Percentiles rank a stretch among this genome's conserved stretches.
phyloP scores from a whole-genome alignment of 2,888 invertebrate species.

The Cerastoderma edule region DNA sequence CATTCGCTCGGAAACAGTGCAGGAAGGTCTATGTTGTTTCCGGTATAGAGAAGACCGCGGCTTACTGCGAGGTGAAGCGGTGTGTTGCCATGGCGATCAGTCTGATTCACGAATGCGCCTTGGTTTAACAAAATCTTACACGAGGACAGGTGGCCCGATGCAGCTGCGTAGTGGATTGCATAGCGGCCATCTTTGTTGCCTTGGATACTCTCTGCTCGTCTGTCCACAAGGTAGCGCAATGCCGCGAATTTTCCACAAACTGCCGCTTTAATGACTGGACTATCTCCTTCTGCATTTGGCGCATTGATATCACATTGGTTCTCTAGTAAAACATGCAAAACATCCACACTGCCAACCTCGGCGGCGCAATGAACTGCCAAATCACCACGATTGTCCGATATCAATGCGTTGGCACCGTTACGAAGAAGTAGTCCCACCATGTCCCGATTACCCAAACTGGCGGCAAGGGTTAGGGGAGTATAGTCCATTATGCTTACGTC shows the following conservation, averaged over 20 bases:
- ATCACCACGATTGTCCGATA: constrained; percentile 30
- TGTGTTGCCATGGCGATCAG: constrained; percentile 29
- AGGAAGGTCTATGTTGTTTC: constrained; percentile 11
- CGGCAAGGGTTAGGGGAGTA: constrained; percentile 39
- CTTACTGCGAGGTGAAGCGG: constrained; percentile 32
- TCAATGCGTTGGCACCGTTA: constrained; percentile 25
- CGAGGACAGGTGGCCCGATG: constrained; percentile 1
- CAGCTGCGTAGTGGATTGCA: constrained; percentile 29
- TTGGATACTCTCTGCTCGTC: constrained; percentile 9
- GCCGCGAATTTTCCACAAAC: constrained; percentile 15
- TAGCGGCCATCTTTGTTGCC: constrained; percentile 16
- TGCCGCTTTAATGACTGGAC: constrained; percentile 20
- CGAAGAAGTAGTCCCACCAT: constrained; percentile 25
- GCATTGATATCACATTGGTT: constrained; percentile 19
- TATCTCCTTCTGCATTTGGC: constrained; percentile 7
- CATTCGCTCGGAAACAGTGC: constrained; percentile 12
- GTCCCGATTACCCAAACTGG: not conserved
- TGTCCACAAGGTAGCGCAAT: constrained; percentile 20
- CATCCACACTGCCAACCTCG: not conserved
- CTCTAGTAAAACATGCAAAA: constrained; percentile 4
- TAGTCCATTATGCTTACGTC: constrained; percentile 31
- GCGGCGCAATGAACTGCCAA: constrained; percentile 34
- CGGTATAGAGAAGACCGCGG: constrained; percentile 25
- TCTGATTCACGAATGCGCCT: constrained; percentile 8
- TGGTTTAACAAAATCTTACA: not conserved